These are phyloP conservation scores for Ptilorrhoa leucosticta DNA, from an alignment of 2,113 vertebrate species.

Conservation along the genomic window DNA sequence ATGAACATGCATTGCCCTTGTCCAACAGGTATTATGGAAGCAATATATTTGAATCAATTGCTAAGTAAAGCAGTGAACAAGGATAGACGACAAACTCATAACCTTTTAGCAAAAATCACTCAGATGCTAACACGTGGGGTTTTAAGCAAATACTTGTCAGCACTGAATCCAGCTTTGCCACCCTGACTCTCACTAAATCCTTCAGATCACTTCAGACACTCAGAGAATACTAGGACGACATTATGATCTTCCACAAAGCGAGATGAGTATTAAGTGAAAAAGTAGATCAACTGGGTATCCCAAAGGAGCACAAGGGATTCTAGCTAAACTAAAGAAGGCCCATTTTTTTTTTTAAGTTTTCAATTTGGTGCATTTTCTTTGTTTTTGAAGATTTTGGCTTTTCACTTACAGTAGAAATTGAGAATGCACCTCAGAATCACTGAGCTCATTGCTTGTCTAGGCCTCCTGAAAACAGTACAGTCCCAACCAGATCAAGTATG, in stretches of 20 bases:
- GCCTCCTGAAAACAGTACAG: neutral
- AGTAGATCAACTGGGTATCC: neutral
- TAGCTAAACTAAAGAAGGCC: neutral
- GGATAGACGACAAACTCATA: neutral
- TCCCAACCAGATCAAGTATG: neutral
- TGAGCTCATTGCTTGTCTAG: neutral
- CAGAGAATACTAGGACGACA: neutral
- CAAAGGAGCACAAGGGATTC: neutral
- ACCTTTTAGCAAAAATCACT: neutral
- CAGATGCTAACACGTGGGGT: neutral
- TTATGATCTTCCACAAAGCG: neutral
- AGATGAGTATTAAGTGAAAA: neutral
- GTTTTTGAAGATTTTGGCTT: neutral
- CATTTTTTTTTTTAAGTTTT: neutral
- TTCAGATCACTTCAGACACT: neutral
- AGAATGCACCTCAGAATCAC: neutral
- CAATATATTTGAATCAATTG: neutral
- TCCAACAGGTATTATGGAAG: neutral
- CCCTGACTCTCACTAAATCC: neutral
- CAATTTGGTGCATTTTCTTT: neutral
- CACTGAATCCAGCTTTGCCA: neutral
- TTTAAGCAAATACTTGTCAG: neutral
- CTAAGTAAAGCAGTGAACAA: neutral
- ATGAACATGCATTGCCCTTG: neutral
- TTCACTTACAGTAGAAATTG: neutral